phyloP scores from a whole-genome alignment of 2,797 vertebrate genomes.

The Fringilla coelebs region DNA sequence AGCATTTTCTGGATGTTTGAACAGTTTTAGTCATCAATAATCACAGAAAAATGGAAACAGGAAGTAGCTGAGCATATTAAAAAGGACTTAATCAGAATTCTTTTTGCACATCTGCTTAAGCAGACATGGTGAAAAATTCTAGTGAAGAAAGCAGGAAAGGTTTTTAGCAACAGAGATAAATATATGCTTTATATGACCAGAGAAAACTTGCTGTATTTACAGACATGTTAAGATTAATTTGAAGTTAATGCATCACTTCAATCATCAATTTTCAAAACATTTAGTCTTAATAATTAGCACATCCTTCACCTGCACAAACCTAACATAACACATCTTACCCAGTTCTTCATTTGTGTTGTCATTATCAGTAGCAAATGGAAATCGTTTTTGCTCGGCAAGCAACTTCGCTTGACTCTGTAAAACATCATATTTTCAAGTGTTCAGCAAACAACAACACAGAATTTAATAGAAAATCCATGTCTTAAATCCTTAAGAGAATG shows the following conservation, averaged over 20 bases:
- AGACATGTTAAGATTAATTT: background rate
- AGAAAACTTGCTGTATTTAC: background rate
- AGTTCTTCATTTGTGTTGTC: slow-evolving; percentile 92
- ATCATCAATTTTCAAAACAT: background rate
- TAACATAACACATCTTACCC: slow-evolving; percentile 75
- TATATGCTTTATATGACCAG: background rate
- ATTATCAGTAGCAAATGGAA: slow-evolving; percentile 91
- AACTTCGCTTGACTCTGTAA: slow-evolving; percentile 92
- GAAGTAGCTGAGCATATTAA: background rate
- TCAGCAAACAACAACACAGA: slow-evolving; percentile 17
- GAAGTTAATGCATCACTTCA: background rate
- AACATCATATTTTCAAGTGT: background rate
- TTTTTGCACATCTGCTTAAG: background rate
- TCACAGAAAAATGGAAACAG: background rate
- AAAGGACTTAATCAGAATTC: background rate
- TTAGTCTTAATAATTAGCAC: background rate
- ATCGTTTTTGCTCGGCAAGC: slow-evolving; percentile 91
- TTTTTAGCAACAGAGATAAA: background rate
- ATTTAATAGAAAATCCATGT: background rate
- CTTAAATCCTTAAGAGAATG: background rate
- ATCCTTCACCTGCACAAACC: background rate
- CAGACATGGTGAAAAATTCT: background rate
- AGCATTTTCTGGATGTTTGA: background rate
- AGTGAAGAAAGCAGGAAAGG: background rate
- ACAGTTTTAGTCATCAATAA: background rate